Conservation (phyloP, 2,797 vertebrate genomes). For the Kryptolebias ocellatus region DNA sequence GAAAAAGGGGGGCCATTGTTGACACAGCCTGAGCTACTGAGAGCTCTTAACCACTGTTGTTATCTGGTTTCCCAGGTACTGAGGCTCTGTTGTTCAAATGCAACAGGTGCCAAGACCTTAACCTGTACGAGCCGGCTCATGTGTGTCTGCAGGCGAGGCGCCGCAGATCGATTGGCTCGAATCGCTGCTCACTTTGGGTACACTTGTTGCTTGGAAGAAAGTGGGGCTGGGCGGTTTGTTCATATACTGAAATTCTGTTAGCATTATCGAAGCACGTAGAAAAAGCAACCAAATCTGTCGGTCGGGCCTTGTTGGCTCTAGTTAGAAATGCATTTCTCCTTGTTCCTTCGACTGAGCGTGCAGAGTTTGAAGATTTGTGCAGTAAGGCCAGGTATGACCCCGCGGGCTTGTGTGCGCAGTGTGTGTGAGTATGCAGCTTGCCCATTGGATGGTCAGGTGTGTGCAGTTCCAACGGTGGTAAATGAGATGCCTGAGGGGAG, state of each 20-base stretch:
- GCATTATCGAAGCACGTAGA: not conserved
- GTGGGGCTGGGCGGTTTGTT: not conserved
- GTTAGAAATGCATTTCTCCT: not conserved
- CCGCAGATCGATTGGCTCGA: slow-evolving; percentile 22
- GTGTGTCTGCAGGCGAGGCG: slow-evolving; percentile 24
- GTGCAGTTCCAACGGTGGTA: slow-evolving; percentile 51
- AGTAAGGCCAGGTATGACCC: slow-evolving; percentile 28
- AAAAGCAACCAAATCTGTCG: too few relatives aligned
- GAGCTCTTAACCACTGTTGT: slow-evolving; percentile 61
- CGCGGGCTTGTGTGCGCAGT: slow-evolving; percentile 27
- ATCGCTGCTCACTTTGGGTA: not conserved
- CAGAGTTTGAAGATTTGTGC: slow-evolving; percentile 18
- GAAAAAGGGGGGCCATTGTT: slow-evolving; percentile 55
- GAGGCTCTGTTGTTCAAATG: slow-evolving; percentile 64
- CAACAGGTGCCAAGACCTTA: slow-evolving; percentile 66
- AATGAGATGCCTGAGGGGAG: slow-evolving; percentile 54
- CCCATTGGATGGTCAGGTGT: slow-evolving; percentile 60
- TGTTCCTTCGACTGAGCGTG: not conserved
- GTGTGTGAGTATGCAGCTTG: slow-evolving; percentile 40
- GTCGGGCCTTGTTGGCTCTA: not conserved
- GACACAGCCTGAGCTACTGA: slow-evolving; percentile 61
- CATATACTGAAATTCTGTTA: not conserved
- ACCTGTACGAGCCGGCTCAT: slow-evolving; percentile 16
- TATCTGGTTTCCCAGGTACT: slow-evolving; percentile 78
- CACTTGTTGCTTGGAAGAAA: not conserved